These are phyloP conservation scores for Phocides pigmalion DNA, from an alignment of 1,140 invertebrate genomes.

Conservation along the genomic window DNA sequence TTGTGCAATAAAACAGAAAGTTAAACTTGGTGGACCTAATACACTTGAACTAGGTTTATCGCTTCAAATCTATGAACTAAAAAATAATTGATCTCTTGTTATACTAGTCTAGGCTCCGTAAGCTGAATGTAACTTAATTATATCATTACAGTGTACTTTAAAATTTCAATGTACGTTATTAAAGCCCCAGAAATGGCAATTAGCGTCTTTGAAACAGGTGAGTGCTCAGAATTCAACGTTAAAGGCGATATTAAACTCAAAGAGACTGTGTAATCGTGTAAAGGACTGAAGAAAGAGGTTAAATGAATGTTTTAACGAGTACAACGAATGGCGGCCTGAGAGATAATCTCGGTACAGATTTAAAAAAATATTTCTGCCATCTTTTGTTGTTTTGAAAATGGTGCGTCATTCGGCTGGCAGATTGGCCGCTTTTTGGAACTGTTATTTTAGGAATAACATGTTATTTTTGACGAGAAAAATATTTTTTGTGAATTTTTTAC, in stretches of 20 bases:
- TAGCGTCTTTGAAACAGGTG: conserved; percentile 51
- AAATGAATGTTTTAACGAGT: conserved; percentile 29
- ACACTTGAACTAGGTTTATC: no score
- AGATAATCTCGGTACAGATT: conserved; percentile 18
- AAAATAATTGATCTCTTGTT: no score
- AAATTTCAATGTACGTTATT: conserved; percentile 42
- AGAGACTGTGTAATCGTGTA: conserved; percentile 34
- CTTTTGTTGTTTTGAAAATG: conserved; percentile 12
- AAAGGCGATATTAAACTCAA: conserved; percentile 29
- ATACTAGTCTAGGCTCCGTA: no score
- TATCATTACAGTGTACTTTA: conserved; percentile 6
- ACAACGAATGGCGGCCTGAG: conserved; percentile 11
- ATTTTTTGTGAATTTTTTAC: no score
- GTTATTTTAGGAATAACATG: neutral
- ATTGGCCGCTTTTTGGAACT: neutral
- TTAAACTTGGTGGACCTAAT: no score
- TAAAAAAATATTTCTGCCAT: neutral
- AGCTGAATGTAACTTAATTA: conserved; percentile 13
- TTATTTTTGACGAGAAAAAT: no score
- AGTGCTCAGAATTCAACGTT: conserved; percentile 47
- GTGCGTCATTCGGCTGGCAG: neutral
- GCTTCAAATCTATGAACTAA: no score
- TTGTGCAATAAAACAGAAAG: no score
- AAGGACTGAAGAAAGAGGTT: conserved; percentile 33
- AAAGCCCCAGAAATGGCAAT: conserved; percentile 51